phyloP scores from a whole-genome alignment of 2,113 vertebrate genomes.

The Fregetta grallaria region DNA sequence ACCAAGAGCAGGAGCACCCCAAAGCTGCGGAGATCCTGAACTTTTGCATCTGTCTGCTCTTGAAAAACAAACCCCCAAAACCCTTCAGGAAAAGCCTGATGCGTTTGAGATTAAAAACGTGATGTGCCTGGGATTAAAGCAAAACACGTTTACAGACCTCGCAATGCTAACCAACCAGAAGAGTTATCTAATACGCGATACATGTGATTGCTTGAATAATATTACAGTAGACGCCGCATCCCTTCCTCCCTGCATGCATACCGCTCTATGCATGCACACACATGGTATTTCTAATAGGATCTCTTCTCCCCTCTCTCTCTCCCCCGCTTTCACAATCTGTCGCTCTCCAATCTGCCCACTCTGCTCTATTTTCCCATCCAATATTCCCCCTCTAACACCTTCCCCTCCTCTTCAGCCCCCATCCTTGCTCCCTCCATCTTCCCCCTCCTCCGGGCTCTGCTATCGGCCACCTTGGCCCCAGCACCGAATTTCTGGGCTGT shows the following conservation, averaged over 20 bases:
- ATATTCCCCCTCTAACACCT: constrained; percentile 48
- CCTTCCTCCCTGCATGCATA: constrained; percentile 4
- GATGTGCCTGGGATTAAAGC: constrained; percentile 42
- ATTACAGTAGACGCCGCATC: not conserved
- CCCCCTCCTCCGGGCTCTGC: not conserved
- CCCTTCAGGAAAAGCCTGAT: not conserved
- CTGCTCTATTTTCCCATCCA: constrained; percentile 66
- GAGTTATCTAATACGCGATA: constrained; percentile 10
- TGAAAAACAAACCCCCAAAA: not conserved
- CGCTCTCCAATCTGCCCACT: constrained; percentile 64
- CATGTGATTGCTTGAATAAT: constrained; percentile 39
- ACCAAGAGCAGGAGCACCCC: not conserved
- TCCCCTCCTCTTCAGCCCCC: constrained; percentile 38
- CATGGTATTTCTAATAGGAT: constrained; percentile 52
- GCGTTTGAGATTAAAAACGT: not conserved
- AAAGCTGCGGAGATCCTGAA: not conserved
- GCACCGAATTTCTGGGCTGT: not conserved
- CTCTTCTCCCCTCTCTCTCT: constrained; percentile 22
- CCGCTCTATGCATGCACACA: not conserved
- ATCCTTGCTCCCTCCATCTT: not conserved
- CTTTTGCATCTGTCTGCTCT: not conserved
- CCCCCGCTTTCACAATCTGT: constrained; percentile 63
- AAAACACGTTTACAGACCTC: not conserved
- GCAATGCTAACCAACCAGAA: constrained; percentile 23
- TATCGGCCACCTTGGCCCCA: not conserved